Base-by-base conservation (phyloP, 2,797 vertebrate species). In the Phataginus tricuspis region DNA sequence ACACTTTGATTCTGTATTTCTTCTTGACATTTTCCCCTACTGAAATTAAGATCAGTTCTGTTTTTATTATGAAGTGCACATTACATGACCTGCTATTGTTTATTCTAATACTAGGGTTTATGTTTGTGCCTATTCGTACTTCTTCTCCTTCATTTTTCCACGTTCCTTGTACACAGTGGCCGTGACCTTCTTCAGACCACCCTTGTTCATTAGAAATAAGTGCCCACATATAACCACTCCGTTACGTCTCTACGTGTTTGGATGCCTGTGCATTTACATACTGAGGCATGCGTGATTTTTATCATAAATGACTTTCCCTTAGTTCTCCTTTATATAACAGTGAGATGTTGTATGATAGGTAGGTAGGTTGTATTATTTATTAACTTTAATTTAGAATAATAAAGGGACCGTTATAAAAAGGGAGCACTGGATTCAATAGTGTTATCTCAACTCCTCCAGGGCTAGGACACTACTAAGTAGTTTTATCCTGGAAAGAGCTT, bases 381-480 rank as follows among this genome's bases (percentile, higher is more conserved):
- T 23, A 78, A 19, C 68, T 93, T 83, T 87, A 77, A 31, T 96
- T 87, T 90, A 85, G 34, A 49, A 80, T 86, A 71, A 86, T 57
- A n/a, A 96, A 66, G 7, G 16, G 19, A 69, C 25, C 63, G 13
- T 39, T 86, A 59, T 63, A 57, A 74, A 74, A 92, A 75, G 53
- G 45, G 18, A 74, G 7, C 19, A 45, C 9, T 91, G 11, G 34
- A 63, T 90, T 82, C 72, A 16, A 55, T 55, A 37, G 13, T 2
- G 14, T 74, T 91, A 31, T 91, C 90, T 69, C 15, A 69, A 64
- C 55, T 79, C 27, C 37, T 78, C 34, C 93, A 89, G 51, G 64
- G 23, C 11, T 34, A 75, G 16, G 11, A 71, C 3, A 75, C 39
- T 79, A 82, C 83, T 25, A 78, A 37, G 63, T 37, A 39, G 42